These are phyloP conservation scores for Maconellicoccus hirsutus DNA, from an alignment of 1,140 invertebrate species.

Conservation along the genomic window DNA sequence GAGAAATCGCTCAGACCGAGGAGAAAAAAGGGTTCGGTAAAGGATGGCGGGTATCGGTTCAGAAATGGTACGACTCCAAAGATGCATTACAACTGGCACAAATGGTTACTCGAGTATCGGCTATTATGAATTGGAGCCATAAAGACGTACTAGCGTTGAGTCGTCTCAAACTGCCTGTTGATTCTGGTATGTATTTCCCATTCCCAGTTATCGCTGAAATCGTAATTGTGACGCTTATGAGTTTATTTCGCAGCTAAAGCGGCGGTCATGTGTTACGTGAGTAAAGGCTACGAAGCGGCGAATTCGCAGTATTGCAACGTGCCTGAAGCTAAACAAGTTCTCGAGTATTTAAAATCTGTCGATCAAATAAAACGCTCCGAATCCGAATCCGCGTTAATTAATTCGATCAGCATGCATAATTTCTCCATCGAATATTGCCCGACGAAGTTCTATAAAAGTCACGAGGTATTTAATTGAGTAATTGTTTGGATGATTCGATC, in stretches of 20 bases:
- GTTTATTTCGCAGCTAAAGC: background rate
- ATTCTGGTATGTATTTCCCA: background rate
- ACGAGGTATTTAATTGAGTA: background rate
- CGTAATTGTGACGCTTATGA: background rate
- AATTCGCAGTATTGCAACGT: background rate
- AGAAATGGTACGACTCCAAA: constrained; percentile 1
- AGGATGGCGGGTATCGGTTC: constrained; percentile 14
- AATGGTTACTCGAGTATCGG: background rate
- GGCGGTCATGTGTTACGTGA: background rate
- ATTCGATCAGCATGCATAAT: background rate
- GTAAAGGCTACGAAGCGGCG: background rate
- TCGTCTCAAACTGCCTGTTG: background rate
- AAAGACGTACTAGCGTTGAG: background rate
- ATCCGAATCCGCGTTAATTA: background rate
- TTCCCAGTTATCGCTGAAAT: background rate
- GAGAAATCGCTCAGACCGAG: background rate
- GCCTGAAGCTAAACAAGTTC: background rate
- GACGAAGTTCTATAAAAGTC: background rate
- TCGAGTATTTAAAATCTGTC: background rate
- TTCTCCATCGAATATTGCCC: constrained; percentile 14
- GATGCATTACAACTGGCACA: background rate
- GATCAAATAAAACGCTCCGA: background rate
- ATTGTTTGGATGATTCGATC: background rate
- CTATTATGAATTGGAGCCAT: background rate
- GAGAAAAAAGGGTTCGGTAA: constrained; percentile 1